These are phyloP conservation scores for Harpalus rufipes DNA, from an alignment of 2,888 invertebrate genomes.

Conservation along the genomic window DNA sequence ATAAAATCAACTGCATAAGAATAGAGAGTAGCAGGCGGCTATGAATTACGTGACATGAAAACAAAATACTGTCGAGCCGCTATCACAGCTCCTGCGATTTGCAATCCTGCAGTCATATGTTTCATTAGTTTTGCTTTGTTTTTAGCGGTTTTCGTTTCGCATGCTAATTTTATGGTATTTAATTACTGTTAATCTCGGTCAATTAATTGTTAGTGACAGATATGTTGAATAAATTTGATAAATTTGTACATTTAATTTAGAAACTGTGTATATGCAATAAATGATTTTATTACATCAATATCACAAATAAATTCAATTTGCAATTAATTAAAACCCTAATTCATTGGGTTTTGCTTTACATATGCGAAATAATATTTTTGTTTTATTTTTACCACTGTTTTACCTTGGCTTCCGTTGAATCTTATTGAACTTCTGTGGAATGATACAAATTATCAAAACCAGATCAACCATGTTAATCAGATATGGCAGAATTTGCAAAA, in stretches of 20 bases:
- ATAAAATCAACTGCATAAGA: slow-evolving; percentile 10
- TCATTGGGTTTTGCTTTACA: background rate
- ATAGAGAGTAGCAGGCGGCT: slow-evolving; percentile 10
- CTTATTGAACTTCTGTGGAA: no score
- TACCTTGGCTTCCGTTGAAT: no score
- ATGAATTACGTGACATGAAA: slow-evolving; percentile 39
- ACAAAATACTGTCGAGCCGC: background rate
- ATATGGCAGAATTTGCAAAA: no score
- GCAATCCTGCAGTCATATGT: slow-evolving; percentile 21
- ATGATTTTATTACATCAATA: background rate
- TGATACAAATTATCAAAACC: no score
- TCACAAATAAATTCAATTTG: background rate
- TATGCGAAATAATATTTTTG: background rate
- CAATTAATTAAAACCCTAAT: slow-evolving; percentile 12
- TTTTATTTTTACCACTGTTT: no score
- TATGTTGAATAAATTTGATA: slow-evolving; percentile 22
- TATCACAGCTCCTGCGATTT: slow-evolving; percentile 6
- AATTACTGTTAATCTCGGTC: slow-evolving; percentile 22
- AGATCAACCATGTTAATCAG: no score
- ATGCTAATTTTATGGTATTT: slow-evolving; percentile 22
- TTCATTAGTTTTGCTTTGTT: slow-evolving; percentile 23
- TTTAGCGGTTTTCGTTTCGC: background rate
- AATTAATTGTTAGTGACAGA: slow-evolving; percentile 36
- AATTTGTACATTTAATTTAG: slow-evolving; percentile 31
- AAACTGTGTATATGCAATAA: slow-evolving; percentile 14